Base-by-base conservation (phyloP, 64 coral and sea anemone species). In the Actinia tenebrosa region DNA sequence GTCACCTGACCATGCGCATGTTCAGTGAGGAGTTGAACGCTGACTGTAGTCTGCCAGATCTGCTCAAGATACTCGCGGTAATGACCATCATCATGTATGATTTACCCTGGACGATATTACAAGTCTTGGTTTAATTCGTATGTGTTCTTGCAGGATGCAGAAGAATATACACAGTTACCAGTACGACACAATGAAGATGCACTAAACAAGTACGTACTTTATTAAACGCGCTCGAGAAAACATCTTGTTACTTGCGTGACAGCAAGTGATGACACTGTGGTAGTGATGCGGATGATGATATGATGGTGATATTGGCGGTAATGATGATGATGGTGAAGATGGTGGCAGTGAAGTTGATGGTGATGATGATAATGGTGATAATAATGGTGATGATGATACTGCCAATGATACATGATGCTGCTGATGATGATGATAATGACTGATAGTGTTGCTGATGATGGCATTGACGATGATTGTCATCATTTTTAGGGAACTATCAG, bases 171-270 rank as follows among this genome's bases (percentile, higher is more conserved):
- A 2, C 89, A 98, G 25, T 88, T 98, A 1, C 96, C 96, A 53
- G 96, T 98, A 45, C 86, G 96, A 87, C 96, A 98, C 60, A 98
- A 98, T 58, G 96, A 98, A 86, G 96, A 98, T 59, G 53, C 89
- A 64, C 89, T 98, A 61, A 98, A 98, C 86, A 89, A 83, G 96
- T 98, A 44, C 11, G 84, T 20, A 59, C 3, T 30, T 16, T 47
- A 6, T 47, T 47, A 19, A 61, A 45, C 56, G 18, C 44, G 30
- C 20, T 54, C 20, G 45, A 16, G 10, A 83, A 54, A 6, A 37
- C 54, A 25, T 60, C 10, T 14, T 75, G 69, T 2, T 11, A 14
- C 9, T 75, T 42, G 69, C 9, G 69, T 30, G 5, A 55, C 53
- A 37, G 30, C 30, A 37, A 37, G 30, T 37, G 1, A 37, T 37